A percentile compares a stretch with the other conserved stretches of the same genome.
phyloP scores from a whole-genome alignment of 2,113 vertebrate genomes.

The Columbina picui region DNA sequence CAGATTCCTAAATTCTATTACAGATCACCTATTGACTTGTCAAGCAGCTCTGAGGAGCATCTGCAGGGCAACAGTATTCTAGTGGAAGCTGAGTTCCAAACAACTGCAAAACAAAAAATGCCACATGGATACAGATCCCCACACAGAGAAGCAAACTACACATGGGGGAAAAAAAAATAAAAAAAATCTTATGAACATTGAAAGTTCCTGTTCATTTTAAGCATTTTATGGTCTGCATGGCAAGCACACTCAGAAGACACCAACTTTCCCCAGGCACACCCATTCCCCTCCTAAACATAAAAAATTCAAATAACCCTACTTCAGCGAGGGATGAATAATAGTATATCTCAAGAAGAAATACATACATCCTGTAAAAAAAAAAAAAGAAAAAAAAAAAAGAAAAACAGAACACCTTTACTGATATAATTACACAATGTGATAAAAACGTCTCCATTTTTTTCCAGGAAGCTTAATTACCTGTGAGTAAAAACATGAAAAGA shows the following conservation, averaged over 20 bases:
- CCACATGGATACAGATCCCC: not conserved
- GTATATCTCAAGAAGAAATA: not conserved
- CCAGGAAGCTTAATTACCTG: not conserved
- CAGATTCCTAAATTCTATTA: not conserved
- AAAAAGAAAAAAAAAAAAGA: not conserved
- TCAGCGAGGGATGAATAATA: not conserved
- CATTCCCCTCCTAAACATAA: not conserved
- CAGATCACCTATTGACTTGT: not conserved
- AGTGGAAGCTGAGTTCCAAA: not conserved
- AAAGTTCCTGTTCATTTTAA: not conserved
- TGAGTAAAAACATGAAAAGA: not conserved
- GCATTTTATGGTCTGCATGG: not conserved
- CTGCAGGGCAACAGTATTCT: not conserved
- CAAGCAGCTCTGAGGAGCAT: not conserved
- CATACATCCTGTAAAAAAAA: not conserved
- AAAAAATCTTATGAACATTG: too few relatives aligned
- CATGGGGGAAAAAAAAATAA: not conserved
- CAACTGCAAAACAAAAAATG: not conserved
- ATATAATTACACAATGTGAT: not conserved
- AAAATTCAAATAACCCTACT: not conserved
- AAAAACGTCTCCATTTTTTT: fast-evolving
- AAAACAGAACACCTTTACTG: not conserved
- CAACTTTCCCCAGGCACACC: not conserved
- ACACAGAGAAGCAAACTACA: not conserved
- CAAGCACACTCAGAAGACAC: not conserved